Evolutionary conservation across 2,797 vertebrate species (phyloP).

Genomic region (Chloroceryle amazona): DNA sequence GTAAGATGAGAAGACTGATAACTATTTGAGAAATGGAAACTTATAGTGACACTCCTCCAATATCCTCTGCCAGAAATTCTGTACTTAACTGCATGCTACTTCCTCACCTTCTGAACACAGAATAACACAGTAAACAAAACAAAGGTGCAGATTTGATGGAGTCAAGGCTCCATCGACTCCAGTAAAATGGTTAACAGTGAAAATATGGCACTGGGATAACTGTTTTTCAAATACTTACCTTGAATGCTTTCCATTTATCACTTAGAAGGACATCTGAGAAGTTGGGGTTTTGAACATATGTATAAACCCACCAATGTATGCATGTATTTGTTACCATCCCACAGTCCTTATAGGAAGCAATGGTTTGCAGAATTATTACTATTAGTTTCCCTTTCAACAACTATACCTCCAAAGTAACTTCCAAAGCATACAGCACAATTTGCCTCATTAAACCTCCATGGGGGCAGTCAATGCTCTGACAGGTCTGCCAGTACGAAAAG

Average conservation of each 20-base stretch:
- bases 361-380: background rate
- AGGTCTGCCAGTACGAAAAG: constrained; percentile 5
- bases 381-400: background rate
- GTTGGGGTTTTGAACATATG: background rate
- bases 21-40: background rate
- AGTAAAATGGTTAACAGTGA: background rate
- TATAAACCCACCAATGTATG: background rate
- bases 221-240: background rate
- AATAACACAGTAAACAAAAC: background rate
- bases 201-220: background rate
- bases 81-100: background rate
- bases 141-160: background rate
- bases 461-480: background rate
- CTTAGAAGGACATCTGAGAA: background rate
- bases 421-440: background rate
- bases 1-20: background rate
- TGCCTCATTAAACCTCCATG: background rate
- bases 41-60: background rate
- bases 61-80: background rate
- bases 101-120: background rate
- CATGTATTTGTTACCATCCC: background rate
- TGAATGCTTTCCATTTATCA: background rate
- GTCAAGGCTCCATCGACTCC: background rate
- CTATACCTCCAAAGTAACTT: constrained; percentile 3
- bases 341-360: background rate